Evolutionary conservation across 2,113 vertebrate species (phyloP).

Genomic region (Cricetomys ansorgei): DNA sequence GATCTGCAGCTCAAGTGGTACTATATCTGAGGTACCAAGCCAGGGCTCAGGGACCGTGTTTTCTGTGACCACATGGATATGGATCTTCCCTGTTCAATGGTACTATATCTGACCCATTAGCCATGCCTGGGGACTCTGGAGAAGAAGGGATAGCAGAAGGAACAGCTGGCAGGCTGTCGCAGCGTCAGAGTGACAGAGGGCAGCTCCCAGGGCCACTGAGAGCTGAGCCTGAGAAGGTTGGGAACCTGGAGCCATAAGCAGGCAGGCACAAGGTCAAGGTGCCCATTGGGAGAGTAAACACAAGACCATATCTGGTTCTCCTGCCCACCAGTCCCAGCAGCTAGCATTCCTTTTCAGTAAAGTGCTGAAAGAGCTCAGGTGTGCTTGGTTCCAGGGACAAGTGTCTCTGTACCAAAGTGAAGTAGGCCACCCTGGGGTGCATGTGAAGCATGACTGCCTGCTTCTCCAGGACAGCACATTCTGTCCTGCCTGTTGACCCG

Average conservation of each 20-base stretch:
- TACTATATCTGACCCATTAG: neutral
- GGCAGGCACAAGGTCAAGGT: neutral
- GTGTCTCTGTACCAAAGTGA: neutral
- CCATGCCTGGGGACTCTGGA: neutral
- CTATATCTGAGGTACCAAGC: too few relatives aligned
- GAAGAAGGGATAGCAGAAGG: accelerated
- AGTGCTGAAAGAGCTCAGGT: neutral
- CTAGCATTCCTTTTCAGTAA: neutral
- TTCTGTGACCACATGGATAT: neutral
- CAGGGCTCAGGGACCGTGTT: neutral
- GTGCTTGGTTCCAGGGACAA: neutral
- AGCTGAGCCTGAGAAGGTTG: neutral
- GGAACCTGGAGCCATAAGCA: accelerated
- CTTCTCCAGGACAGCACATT: neutral
- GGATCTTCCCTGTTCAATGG: neutral
- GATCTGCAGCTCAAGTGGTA: neutral
- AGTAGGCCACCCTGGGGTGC: neutral
- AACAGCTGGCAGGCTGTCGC: neutral
- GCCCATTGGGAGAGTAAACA: neutral
- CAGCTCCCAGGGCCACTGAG: neutral
- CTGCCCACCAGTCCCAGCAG: neutral
- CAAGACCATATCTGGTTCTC: neutral
- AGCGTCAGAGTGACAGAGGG: neutral
- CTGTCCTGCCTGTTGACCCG: conserved; percentile 71
- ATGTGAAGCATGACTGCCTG: neutral